Percentiles rank a stretch among this genome's conserved stretches.
These are phyloP conservation scores for Camponotus vicinus DNA, from an alignment of 1,140 invertebrate genomes.

Conservation along the genomic window DNA sequence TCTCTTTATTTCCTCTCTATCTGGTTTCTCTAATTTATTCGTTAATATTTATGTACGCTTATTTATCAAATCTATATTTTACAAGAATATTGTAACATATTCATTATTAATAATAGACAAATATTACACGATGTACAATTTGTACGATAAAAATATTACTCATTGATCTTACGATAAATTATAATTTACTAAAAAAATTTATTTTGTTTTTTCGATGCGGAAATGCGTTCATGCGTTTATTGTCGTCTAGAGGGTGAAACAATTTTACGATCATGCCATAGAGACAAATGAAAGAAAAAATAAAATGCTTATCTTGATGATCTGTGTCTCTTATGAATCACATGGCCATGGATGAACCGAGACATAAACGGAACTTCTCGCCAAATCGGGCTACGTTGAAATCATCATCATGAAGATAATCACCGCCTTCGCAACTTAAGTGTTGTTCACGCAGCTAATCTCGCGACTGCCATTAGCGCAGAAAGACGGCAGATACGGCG, in stretches of 20 bases:
- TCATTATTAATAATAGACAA: too few species aligned
- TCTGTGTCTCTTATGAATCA: constrained; percentile 54
- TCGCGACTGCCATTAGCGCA: constrained; percentile 27
- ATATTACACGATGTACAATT: background rate
- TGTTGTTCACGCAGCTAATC: constrained; percentile 57
- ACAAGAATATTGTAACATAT: too few species aligned
- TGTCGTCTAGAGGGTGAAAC: background rate
- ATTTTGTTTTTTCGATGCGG: background rate
- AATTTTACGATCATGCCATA: background rate
- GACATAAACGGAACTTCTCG: constrained; percentile 43
- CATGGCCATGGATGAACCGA: constrained; percentile 11
- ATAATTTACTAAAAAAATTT: background rate
- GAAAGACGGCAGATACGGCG: constrained; percentile 4
- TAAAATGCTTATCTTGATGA: constrained; percentile 23
- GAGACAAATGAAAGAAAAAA: background rate
- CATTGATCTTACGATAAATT: constrained; percentile 4
- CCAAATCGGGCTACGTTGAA: constrained; percentile 47
- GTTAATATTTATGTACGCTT: too few species aligned
- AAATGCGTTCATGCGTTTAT: background rate
- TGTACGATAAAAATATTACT: constrained; percentile 18
- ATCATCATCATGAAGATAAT: constrained; percentile 64
- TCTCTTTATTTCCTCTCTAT: too few species aligned
- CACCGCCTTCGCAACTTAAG: constrained; percentile 35
- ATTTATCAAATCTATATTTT: too few species aligned
- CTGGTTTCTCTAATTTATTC: too few species aligned